Percentiles rank a stretch among this genome's conserved stretches.
Evolutionary conservation across 1,140 invertebrate genomes (phyloP).

Genomic region (Glomeris maerens): DNA sequence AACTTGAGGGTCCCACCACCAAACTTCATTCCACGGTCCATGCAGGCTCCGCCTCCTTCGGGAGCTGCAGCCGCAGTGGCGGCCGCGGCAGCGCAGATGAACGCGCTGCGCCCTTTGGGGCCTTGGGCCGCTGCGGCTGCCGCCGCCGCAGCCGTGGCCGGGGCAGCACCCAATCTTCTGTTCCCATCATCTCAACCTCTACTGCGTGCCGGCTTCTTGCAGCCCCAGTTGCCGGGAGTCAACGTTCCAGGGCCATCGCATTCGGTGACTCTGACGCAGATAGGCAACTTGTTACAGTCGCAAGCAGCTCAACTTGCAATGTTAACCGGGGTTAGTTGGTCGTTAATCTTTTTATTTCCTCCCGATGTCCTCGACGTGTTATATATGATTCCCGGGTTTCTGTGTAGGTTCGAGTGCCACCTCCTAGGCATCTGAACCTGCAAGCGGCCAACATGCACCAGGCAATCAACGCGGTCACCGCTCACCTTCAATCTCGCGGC

Average conservation of each 20-base stretch:
- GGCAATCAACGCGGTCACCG: neutral
- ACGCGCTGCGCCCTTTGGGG: neutral
- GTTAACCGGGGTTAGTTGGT: slow-evolving; percentile 5
- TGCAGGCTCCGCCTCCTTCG: neutral
- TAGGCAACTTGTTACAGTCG: slow-evolving; percentile 8
- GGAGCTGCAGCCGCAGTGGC: neutral
- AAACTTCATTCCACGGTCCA: slow-evolving; percentile 7
- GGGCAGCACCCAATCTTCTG: neutral
- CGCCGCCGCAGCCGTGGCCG: too few relatives aligned
- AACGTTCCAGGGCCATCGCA: slow-evolving; percentile 9
- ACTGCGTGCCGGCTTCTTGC: slow-evolving; percentile 19
- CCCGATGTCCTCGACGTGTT: too few relatives aligned
- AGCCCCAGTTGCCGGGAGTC: slow-evolving; percentile 12
- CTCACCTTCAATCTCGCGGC: slow-evolving; percentile 3
- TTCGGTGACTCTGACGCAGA: neutral
- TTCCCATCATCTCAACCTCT: slow-evolving; percentile 19
- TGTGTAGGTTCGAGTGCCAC: too few relatives aligned
- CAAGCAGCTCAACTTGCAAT: slow-evolving; percentile 9
- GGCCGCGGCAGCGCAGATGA: neutral
- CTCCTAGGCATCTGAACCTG: slow-evolving; percentile 14
- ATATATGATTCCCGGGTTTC: too few relatives aligned
- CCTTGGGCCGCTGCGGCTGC: slow-evolving; percentile 2
- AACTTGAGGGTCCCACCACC: slow-evolving; percentile 14
- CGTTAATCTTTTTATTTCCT: too few relatives aligned
- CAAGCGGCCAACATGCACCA: slow-evolving; percentile 15